phyloP scores from a whole-genome alignment of 2,113 vertebrate genomes.

The Rhagologus leucostigma region DNA sequence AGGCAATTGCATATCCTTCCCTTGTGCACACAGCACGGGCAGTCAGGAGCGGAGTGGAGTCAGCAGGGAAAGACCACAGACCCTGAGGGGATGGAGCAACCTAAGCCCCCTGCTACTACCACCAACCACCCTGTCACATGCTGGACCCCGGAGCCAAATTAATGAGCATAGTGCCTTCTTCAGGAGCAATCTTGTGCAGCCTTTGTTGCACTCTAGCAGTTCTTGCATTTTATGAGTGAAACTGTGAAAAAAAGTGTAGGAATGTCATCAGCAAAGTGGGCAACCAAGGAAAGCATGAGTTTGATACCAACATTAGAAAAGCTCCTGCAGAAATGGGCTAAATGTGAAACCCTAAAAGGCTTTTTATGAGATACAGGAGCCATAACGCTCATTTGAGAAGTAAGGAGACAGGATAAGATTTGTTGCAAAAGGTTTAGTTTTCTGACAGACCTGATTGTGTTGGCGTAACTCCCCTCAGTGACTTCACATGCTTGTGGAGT shows the following conservation, averaged over 20 bases:
- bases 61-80: background rate
- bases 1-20: background rate
- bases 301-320: background rate
- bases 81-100: rapidly evolving
- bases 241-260: background rate
- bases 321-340: background rate
- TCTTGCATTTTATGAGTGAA: background rate
- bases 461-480: background rate
- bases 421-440: background rate
- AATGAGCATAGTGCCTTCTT: background rate
- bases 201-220: background rate
- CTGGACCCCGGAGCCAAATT: background rate
- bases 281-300: background rate
- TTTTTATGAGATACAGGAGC: background rate
- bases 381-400: background rate
- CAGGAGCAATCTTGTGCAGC: background rate
- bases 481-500: background rate
- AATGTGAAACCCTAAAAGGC: background rate
- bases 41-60: background rate
- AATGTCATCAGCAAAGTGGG: background rate
- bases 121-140: background rate
- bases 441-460: background rate
- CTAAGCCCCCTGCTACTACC: background rate
- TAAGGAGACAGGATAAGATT: rapidly evolving
- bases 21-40: rapidly evolving